Evolutionary conservation across 92 coral and sea anemone genomes (phyloP), one percentile per base, ranked within the genome.

Genomic region (Bergia puertoricense): DNA sequence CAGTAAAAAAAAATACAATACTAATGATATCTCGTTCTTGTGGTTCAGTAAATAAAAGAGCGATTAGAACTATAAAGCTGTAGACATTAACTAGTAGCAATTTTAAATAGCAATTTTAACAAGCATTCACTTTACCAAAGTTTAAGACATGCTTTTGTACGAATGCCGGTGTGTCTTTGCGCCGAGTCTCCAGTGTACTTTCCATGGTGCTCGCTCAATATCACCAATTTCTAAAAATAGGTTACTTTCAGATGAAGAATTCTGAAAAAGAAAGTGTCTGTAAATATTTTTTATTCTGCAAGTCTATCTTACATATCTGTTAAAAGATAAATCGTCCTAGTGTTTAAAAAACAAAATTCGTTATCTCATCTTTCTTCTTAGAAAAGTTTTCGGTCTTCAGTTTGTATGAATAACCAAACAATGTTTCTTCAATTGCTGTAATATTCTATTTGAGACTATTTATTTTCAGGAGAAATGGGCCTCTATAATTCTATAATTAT

Each of bases 131-230:
- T n/a, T 50, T 80, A 80, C 85, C 85, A 57, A 80, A 57, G 43
- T 80, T 80, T 15, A 57, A 30, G 6, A 57, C 85, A 57, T 72
- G 85, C 51, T 80, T 72, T 38, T 80, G 69, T 5, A 54, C 73
- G 6, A 54, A 80, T 51, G 85, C 85, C 51, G 85, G 85, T 6
- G 85, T 80, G 85, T 56, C 85, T 57, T 80, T 80, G 23, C 85
- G 85, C n/a, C 73, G 85, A 14, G 30, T 59, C 71, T 39, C 50
- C n/a, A 80, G 46, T 38, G 85, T 16, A 38, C 45, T 57, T 80
- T 80, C 85, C 85, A 80, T 76, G 10, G 44, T 23, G 51, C 20
- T 42, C 4, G 20, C 46, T 9, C 23, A n/a, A 51, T 42, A 40
- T 42, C 80, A 18, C 50, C 8, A 42, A 42, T 14, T 79, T 37